These are phyloP conservation scores for Zingel zingel DNA, from an alignment of 2,113 vertebrate species.

Conservation along the genomic window DNA sequence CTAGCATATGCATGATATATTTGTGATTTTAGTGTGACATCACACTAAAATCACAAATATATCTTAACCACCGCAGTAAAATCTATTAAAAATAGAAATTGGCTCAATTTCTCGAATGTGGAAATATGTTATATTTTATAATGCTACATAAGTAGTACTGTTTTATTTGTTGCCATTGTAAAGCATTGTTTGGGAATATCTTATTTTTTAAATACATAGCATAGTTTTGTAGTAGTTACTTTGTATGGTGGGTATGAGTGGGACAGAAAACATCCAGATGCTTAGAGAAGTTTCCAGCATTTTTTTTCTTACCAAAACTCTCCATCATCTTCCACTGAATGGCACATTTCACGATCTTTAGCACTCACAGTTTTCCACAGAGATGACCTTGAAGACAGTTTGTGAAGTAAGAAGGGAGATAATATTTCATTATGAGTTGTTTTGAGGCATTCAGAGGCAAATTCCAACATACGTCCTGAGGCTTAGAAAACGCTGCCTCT, in stretches of 20 bases:
- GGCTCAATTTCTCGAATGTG: background rate
- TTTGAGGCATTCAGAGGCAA: background rate
- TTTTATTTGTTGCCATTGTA: background rate
- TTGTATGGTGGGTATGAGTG: background rate
- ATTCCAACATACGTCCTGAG: background rate
- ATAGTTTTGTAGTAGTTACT: background rate
- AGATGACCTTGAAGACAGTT: conserved; percentile 67
- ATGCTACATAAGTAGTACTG: too few species aligned
- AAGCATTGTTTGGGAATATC: background rate
- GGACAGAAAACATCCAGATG: conserved; percentile 9
- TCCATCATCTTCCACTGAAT: conserved; percentile 68
- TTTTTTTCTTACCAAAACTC: conserved; percentile 80
- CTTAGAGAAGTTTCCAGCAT: background rate
- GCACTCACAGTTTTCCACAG: conserved; percentile 73
- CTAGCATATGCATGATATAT: background rate
- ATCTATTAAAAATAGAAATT: background rate
- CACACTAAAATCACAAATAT: too few species aligned
- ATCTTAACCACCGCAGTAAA: background rate
- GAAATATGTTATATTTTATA: background rate
- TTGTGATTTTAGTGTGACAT: too few species aligned
- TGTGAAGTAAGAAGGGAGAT: background rate
- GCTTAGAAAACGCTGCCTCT: background rate
- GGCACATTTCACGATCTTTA: conserved; percentile 57
- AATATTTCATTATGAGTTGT: background rate
- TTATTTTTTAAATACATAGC: background rate